Percentiles rank a stretch among this genome's conserved stretches.
Evolutionary conservation across 2,797 vertebrate genomes (phyloP).

Genomic region (Dicrostonyx torquatus): DNA sequence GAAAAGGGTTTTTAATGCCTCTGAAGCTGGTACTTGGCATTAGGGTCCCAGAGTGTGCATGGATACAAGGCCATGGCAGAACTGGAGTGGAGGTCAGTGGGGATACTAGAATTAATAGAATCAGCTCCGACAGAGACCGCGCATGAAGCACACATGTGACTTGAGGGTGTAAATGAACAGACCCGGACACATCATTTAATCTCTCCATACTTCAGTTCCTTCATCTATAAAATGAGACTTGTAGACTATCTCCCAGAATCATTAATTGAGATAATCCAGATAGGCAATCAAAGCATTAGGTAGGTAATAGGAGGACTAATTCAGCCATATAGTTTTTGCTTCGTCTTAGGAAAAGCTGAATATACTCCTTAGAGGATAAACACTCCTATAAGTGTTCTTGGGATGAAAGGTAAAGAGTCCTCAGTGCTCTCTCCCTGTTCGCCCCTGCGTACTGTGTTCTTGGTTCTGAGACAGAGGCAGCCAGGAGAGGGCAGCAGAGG

Average conservation of each 20-base stretch:
- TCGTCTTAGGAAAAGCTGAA: not conserved
- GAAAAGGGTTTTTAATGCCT: not conserved
- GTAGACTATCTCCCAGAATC: not conserved
- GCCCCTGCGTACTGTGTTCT: fast-evolving
- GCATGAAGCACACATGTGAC: not conserved
- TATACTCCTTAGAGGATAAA: not conserved
- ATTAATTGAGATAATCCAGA: not conserved
- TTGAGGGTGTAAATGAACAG: not conserved
- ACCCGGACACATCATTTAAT: not conserved
- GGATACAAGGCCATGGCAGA: not conserved
- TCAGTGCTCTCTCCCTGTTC: not conserved
- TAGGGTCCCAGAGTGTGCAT: not conserved
- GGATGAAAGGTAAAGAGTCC: not conserved
- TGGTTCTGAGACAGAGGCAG: fast-evolving
- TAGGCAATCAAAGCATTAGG: not conserved
- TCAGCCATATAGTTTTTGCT: not conserved
- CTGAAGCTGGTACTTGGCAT: not conserved
- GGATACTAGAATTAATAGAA: not conserved
- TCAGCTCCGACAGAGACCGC: not conserved
- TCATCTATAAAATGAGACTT: not conserved
- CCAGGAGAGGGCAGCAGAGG: not conserved
- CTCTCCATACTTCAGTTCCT: not conserved
- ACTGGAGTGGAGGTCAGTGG: not conserved
- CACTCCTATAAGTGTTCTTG: not conserved
- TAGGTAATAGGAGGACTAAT: not conserved